These are phyloP conservation scores for Hermatobates lingyangjiaoensis DNA, from an alignment of 1,140 invertebrate genomes.

Conservation along the genomic window DNA sequence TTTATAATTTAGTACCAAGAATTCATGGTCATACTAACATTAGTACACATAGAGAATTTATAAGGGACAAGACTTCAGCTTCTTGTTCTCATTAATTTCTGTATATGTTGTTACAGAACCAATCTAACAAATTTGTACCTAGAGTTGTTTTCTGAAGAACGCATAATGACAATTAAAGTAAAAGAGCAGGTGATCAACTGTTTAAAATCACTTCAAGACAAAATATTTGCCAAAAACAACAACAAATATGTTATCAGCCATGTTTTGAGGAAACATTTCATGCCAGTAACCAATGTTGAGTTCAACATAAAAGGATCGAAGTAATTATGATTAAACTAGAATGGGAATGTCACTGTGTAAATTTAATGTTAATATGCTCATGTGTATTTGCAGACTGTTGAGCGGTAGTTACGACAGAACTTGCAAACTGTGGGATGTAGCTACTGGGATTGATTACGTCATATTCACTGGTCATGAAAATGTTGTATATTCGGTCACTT, in stretches of 20 bases:
- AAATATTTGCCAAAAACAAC: slow-evolving; percentile 19
- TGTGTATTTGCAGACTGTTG: slow-evolving; percentile 37
- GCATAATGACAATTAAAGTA: slow-evolving; percentile 31
- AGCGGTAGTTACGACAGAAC: slow-evolving; percentile 69
- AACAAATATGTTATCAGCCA: neutral
- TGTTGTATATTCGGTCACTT: slow-evolving; percentile 58
- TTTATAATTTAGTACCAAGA: too few species aligned
- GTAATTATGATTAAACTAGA: slow-evolving; percentile 21
- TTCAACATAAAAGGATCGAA: slow-evolving; percentile 46
- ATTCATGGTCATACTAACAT: too few species aligned
- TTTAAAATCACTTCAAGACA: slow-evolving; percentile 29
- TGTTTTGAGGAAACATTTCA: slow-evolving; percentile 45
- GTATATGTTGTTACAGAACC: too few species aligned
- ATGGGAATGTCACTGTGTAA: neutral
- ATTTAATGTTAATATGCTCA: neutral
- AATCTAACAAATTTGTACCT: too few species aligned
- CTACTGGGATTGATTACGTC: slow-evolving; percentile 44
- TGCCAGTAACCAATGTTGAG: slow-evolving; percentile 58
- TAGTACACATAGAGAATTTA: too few species aligned
- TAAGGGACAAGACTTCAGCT: too few species aligned
- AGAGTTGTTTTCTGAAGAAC: slow-evolving; percentile 28
- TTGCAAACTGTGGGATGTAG: slow-evolving; percentile 64
- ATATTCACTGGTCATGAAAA: slow-evolving; percentile 55
- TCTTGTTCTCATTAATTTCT: too few species aligned
- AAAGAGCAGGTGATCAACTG: slow-evolving; percentile 33